Evolutionary conservation across 1,140 invertebrate species (phyloP), one percentile per base, ranked within the genome.

Genomic region (Drosophila kanapiae): DNA sequence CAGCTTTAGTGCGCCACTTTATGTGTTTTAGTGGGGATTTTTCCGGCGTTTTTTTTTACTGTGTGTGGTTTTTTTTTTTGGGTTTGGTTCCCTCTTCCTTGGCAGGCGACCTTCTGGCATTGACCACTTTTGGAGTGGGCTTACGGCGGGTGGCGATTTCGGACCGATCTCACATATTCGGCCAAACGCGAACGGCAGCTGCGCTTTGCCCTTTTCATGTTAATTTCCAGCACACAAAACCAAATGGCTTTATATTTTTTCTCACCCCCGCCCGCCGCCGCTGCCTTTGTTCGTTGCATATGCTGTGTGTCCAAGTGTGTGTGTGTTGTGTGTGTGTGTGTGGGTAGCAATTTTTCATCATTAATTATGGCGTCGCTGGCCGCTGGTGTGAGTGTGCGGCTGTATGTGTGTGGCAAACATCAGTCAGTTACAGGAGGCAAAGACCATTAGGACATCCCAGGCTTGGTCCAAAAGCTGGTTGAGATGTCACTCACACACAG

Each of bases 271-370:
- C 4, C 16, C 18, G 11, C 42, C 5, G 9, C 8, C 9, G 8
- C 9, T 2, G 16, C 23, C n/a, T 43, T 11, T 48, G 33, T 18
- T 45, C 33, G 31, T 54, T 86, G 82, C 82, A 86, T 86, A 86
- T 86, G 82, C 68, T 86, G 74, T 86, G 62, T 76, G 78, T 82
- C 60, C 78, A 47, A 68, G 67, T 72, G 61, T 61, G 53, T 63
- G 62, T 48, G 63, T 57, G 40, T 37, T 11, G 29, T 51, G 57
- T 58, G 54, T 64, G 69, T 60, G 57, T 67, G 60, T 70, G 82
- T 84, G 84, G 72, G 85, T 80, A 88, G 84, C 84, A 87, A 87
- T 87, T 87, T 87, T 87, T 87, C 84, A 87, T 87, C 84, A 87
- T 87, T 87, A 87, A 87, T 87, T 87, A 87, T 87, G 84, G 84